Evolutionary conservation across 2,888 invertebrate genomes (phyloP).

Genomic region (Orgyia antiqua): DNA sequence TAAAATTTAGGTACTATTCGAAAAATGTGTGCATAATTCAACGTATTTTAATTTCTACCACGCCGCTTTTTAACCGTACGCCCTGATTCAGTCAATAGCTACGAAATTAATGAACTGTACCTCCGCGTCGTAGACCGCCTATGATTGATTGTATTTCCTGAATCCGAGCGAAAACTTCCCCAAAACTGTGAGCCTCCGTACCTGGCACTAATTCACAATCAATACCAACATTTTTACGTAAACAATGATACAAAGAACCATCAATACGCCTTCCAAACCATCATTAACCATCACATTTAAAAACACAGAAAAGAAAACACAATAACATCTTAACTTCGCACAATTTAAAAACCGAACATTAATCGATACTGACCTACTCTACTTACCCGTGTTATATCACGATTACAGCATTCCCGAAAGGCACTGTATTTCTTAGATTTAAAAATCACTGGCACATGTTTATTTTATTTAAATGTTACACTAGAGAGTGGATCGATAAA

Average conservation of each 20-base stretch:
- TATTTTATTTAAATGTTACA: constrained; percentile 47
- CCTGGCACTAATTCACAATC: constrained; percentile 40
- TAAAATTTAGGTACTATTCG: too few relatives aligned
- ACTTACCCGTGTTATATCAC: constrained; percentile 46
- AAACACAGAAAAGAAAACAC: constrained; percentile 24
- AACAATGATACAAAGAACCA: constrained; percentile 65
- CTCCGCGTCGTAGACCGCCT: constrained; percentile 10
- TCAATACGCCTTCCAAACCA: constrained; percentile 34
- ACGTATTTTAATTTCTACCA: too few relatives aligned
- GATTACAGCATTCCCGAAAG: constrained; percentile 42
- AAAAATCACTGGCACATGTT: constrained; percentile 49
- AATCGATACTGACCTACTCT: constrained; percentile 40
- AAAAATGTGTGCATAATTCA: too few relatives aligned
- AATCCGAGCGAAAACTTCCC: constrained; percentile 16
- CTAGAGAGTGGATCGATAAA: constrained; percentile 62
- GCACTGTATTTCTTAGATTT: constrained; percentile 43
- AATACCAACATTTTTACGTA: constrained; percentile 39
- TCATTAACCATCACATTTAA: constrained; percentile 28
- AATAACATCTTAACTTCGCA: constrained; percentile 20
- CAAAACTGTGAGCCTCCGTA: constrained; percentile 28
- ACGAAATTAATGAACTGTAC: constrained; percentile 11
- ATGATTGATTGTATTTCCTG: constrained; percentile 22
- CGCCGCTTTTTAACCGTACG: background rate
- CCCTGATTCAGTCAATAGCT: constrained; percentile 1
- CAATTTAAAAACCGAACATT: constrained; percentile 22